A percentile compares a stretch with the other conserved stretches of the same genome.
phyloP scores from a whole-genome alignment of 2,113 vertebrate genomes.

The Thomomys bottae region DNA sequence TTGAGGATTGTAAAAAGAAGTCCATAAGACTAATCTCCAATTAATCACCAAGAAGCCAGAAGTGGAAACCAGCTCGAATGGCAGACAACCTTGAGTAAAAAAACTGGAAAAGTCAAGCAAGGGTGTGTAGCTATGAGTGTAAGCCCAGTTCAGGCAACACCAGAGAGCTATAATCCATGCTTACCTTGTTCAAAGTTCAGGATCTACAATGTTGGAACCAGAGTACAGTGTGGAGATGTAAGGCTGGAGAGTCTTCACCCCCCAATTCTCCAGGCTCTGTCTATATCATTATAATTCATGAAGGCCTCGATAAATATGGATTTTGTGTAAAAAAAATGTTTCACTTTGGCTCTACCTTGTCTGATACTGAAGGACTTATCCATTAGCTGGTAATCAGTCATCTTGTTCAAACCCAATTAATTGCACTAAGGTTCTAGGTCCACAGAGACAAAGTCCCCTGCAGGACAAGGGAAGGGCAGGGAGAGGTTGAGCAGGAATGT shows the following conservation, averaged over 20 bases:
- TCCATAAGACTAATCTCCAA: too few relatives aligned
- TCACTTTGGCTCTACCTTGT: not conserved
- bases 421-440: not conserved
- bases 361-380: constrained; percentile 28
- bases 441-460: not conserved
- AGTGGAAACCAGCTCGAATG: too few relatives aligned
- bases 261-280: not conserved
- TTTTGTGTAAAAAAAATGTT: not conserved
- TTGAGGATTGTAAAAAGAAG: too few relatives aligned
- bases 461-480: not conserved
- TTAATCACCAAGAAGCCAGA: too few relatives aligned
- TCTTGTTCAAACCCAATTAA: not conserved
- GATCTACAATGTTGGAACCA: not conserved
- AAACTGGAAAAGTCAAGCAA: too few relatives aligned
- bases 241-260: not conserved
- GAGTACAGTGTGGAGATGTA: not conserved
- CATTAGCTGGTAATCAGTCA: not conserved
- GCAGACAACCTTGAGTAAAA: not conserved
- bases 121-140: too few relatives aligned
- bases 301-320: not conserved
- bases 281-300: not conserved
- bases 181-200: not conserved
- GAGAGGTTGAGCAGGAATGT: not conserved
- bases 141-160: too few relatives aligned
- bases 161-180: not conserved